Percentiles rank a stretch among this genome's conserved stretches.
phyloP scores from a whole-genome alignment of 2,113 vertebrate genomes.

The Anser cygnoides region DNA sequence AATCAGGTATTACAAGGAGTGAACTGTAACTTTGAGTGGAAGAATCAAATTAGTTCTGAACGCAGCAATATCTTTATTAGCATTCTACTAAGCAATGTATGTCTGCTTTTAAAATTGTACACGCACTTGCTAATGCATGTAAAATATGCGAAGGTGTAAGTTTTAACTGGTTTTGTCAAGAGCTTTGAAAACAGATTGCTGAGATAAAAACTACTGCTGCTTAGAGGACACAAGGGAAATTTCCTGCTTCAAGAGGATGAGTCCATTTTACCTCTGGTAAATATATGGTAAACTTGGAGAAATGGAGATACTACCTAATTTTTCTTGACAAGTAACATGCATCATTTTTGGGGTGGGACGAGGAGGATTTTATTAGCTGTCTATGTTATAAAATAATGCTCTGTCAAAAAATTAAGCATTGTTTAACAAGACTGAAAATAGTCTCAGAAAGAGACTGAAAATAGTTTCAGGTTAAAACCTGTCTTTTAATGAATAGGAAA shows the following conservation, averaged over 20 bases:
- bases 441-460: not conserved
- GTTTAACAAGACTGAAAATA: not conserved
- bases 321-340: not conserved
- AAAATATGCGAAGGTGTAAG: not conserved
- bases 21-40: not conserved
- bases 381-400: not conserved
- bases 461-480: not conserved
- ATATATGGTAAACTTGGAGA: not conserved
- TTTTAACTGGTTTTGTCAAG: constrained; percentile 9
- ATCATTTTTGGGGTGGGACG: not conserved
- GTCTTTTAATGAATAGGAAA: not conserved
- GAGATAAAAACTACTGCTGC: not conserved
- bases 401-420: not conserved
- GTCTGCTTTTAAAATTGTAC: not conserved
- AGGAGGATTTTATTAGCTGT: not conserved
- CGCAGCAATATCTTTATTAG: not conserved
- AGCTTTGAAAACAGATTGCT: not conserved
- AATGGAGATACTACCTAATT: not conserved
- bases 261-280: not conserved
- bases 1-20: not conserved
- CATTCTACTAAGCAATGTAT: not conserved
- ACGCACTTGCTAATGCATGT: not conserved
- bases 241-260: not conserved
- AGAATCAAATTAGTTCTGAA: not conserved
- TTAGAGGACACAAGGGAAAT: not conserved